Percentiles rank a stretch among this genome's conserved stretches.
Evolutionary conservation across 2,113 vertebrate species (phyloP).

Genomic region (Xerus inauris): DNA sequence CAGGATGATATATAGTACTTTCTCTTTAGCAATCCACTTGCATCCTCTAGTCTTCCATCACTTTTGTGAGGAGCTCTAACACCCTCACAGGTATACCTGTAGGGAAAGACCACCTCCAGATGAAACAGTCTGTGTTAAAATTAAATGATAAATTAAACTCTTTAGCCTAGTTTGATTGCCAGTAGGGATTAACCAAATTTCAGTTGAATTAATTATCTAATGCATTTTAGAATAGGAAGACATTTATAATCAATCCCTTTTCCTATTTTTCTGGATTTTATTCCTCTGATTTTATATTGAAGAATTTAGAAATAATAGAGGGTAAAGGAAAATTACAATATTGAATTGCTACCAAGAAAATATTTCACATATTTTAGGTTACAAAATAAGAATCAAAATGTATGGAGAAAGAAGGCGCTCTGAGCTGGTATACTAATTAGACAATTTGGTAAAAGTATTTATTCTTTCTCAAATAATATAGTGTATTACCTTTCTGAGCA

Average conservation of each 20-base stretch:
- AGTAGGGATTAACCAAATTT: slow-evolving; percentile 64
- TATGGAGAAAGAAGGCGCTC: not conserved
- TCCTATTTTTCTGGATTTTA: slow-evolving; percentile 31
- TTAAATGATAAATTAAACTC: slow-evolving; percentile 75
- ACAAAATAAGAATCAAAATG: not conserved
- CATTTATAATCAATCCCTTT: slow-evolving; percentile 45
- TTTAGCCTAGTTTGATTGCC: slow-evolving; percentile 73
- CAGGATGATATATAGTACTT: slow-evolving; percentile 71
- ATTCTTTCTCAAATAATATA: not conserved
- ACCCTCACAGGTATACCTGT: slow-evolving; percentile 54
- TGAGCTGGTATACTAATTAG: not conserved
- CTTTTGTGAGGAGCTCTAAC: slow-evolving; percentile 54
- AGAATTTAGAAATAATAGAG: not conserved
- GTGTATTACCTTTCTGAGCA: not conserved
- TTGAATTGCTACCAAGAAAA: not conserved
- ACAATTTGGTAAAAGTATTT: not conserved
- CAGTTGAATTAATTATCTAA: slow-evolving; percentile 74
- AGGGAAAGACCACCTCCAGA: slow-evolving; percentile 38
- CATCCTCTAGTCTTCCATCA: slow-evolving; percentile 52
- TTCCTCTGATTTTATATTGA: not conserved
- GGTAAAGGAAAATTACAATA: not conserved
- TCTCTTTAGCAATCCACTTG: slow-evolving; percentile 56
- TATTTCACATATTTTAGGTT: not conserved
- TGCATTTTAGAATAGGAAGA: slow-evolving; percentile 36
- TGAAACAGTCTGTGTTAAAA: slow-evolving; percentile 68